Evolutionary conservation across 2,113 vertebrate species (phyloP), one percentile per base, ranked within the genome.

Genomic region (Pimephales promelas): DNA sequence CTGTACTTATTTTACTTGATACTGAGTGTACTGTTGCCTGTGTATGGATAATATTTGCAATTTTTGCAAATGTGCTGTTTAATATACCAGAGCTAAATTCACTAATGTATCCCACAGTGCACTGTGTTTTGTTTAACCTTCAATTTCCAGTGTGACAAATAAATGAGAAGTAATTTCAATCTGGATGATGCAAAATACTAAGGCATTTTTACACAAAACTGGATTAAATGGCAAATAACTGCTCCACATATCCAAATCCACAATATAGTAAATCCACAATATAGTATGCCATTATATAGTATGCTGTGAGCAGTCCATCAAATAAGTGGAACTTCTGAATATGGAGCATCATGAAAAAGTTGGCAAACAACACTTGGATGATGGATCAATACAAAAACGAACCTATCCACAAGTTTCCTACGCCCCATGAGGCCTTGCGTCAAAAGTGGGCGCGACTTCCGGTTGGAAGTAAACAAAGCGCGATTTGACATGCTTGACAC

Each of bases 21-120:
- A 8, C 36, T 40, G 40, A 40, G 40, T 8, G 9, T 8, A 40
- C 9, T 9, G 40, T 40, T 40, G 8, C 9, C 40, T 40, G 40
- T 40, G 8, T 9, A 10, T 40, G 40, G 40, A 40, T 9, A 40
- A 9, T 2, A 40, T 40, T 10, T 40, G 36, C 36, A 40, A 5
- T 68, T n/a, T 76, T 76, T 57, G 52, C 52, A 31, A 56, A 56
- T 36, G 73, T n/a, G n/a, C 72, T 66, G 18, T 68, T 20, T 22
- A 68, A 18, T 40, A 9, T 40, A 34, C 64, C 31, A 36, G 31
- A 10, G 3, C 20, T 8, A 4, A 22, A 7, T 66, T 18, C 8
- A 20, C 8, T 22, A 68, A 36, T 68, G 18, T 34, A 36, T 10
- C 62, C 62, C 62, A 66, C 14, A 34, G 31, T 66, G 28, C 28